Conservation (phyloP, 2,113 vertebrate species). For the Paradoxurus hermaphroditus region DNA sequence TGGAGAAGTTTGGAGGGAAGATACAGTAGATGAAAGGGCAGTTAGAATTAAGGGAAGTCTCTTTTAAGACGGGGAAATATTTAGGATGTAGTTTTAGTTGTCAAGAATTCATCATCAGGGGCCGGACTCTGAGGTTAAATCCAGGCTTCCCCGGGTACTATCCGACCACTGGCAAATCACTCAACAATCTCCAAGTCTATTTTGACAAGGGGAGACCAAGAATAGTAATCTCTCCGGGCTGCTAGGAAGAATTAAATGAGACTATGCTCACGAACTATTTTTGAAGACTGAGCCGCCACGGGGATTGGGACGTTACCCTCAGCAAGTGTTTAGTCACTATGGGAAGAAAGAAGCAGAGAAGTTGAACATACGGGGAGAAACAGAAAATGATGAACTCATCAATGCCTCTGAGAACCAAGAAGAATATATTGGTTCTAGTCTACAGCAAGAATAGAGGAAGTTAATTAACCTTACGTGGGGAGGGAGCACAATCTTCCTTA, state of each 20-base stretch:
- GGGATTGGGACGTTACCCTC: not conserved
- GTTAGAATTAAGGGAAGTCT: not conserved
- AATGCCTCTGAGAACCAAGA: not conserved
- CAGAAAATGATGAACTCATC: not conserved
- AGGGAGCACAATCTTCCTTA: not conserved
- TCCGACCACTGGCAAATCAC: not conserved
- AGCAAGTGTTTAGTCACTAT: not conserved
- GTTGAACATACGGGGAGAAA: fast-evolving
- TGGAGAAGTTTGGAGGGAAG: not conserved
- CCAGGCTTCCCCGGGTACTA: not conserved
- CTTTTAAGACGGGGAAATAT: not conserved
- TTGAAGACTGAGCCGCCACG: not conserved
- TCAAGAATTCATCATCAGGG: not conserved
- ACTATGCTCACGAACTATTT: not conserved
- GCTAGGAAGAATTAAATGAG: not conserved
- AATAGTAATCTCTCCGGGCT: not conserved
- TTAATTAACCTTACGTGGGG: no score
- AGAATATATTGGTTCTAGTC: not conserved
- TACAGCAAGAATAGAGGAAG: not conserved
- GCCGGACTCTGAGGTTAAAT: not conserved
- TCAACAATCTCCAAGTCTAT: not conserved
- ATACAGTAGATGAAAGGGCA: not conserved
- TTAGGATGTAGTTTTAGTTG: not conserved
- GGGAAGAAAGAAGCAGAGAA: not conserved
- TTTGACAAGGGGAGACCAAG: not conserved